Evolutionary conservation across 2,797 vertebrate species (phyloP).

Genomic region (Eulemur rubriventer): DNA sequence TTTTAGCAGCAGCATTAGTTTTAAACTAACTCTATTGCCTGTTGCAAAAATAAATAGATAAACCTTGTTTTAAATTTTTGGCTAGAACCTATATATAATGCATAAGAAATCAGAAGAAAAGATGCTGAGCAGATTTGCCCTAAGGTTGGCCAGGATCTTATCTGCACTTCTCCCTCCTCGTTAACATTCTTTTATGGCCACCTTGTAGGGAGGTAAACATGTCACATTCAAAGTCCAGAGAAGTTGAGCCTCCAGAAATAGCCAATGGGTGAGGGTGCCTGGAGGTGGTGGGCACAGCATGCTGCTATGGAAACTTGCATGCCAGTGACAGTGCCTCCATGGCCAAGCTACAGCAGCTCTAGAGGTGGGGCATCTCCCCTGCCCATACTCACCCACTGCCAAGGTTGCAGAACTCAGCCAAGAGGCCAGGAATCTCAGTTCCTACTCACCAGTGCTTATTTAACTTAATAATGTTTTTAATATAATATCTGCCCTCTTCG

Average conservation of each 20-base stretch:
- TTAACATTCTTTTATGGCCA: neutral
- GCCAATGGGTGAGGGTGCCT: neutral
- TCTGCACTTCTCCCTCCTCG: neutral
- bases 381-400: accelerated
- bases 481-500: neutral
- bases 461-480: neutral
- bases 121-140: neutral
- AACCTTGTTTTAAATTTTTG: neutral
- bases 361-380: too few species aligned
- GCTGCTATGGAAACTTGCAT: neutral
- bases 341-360: neutral
- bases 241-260: neutral
- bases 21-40: neutral
- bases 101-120: neutral
- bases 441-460: neutral
- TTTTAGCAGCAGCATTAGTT: neutral
- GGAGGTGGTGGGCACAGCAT: neutral
- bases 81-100: neutral
- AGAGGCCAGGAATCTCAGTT: neutral
- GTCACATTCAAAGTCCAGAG: neutral
- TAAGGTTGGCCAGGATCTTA: neutral
- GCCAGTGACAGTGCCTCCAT: neutral
- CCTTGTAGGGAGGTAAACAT: neutral
- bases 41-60: neutral
- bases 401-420: neutral